phyloP scores from a whole-genome alignment of 2,888 invertebrate genomes.

The Drosophila paramelanica region DNA sequence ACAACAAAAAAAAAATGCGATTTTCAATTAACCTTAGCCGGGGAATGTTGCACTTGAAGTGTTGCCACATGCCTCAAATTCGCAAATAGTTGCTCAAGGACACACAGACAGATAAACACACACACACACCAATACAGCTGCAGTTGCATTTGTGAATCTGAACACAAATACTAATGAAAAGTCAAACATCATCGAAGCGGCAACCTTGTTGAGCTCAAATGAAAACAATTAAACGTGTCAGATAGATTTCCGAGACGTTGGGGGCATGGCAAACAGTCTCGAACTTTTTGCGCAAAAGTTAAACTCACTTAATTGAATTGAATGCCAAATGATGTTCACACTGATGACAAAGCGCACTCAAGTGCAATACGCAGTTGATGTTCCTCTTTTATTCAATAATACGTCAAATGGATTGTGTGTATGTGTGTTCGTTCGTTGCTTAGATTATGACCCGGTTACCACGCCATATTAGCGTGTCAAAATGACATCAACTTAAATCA shows the following conservation, averaged over 20 bases:
- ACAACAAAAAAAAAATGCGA: slow-evolving; percentile 12
- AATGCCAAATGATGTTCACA: slow-evolving; percentile 50
- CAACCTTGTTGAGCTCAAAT: slow-evolving; percentile 60
- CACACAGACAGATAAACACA: neutral
- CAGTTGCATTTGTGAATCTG: slow-evolving; percentile 7
- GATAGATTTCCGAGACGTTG: slow-evolving; percentile 19
- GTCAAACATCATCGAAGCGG: slow-evolving; percentile 50
- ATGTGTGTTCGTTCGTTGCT: slow-evolving; percentile 8
- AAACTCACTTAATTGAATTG: slow-evolving; percentile 72
- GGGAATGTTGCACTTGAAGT: slow-evolving; percentile 29
- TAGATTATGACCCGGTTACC: slow-evolving; percentile 58
- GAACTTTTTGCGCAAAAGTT: slow-evolving; percentile 34
- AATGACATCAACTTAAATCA: slow-evolving; percentile 73
- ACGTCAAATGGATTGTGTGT: slow-evolving; percentile 53
- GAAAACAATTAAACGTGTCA: slow-evolving; percentile 60
- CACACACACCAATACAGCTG: slow-evolving; percentile 2
- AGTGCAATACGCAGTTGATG: slow-evolving; percentile 54
- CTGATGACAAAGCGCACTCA: slow-evolving; percentile 53
- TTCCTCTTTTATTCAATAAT: slow-evolving; percentile 40
- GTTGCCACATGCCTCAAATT: slow-evolving; percentile 12
- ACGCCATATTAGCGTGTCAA: slow-evolving; percentile 70
- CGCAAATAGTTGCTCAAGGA: slow-evolving; percentile 21
- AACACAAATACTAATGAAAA: slow-evolving; percentile 15
- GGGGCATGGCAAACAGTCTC: slow-evolving; percentile 22
- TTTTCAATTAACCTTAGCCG: slow-evolving; percentile 50